Percentiles rank a stretch among this genome's conserved stretches.
phyloP scores from a whole-genome alignment of 2,888 invertebrate genomes.

The Volucella inanis region DNA sequence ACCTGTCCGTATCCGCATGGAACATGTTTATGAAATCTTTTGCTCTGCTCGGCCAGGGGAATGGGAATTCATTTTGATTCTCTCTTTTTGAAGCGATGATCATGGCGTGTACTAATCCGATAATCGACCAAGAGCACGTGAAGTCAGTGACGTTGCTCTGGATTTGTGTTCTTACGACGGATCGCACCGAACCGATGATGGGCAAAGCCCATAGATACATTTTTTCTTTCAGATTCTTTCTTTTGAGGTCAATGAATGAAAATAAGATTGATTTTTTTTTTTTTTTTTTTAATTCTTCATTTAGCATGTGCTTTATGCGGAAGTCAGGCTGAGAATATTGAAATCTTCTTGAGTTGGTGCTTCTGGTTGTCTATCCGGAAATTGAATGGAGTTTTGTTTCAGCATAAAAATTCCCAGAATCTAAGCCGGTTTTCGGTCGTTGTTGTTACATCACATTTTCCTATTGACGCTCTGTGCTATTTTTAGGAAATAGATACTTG shows the following conservation, averaged over 20 bases:
- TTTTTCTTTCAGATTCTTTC: too few species aligned
- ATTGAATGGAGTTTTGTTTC: constrained; percentile 4
- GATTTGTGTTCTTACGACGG: constrained; percentile 1
- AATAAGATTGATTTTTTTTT: constrained; percentile 52
- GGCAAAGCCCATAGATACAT: constrained; percentile 13
- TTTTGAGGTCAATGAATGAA: constrained; percentile 69
- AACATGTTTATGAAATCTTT: constrained; percentile 53
- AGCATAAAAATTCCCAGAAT: constrained; percentile 21
- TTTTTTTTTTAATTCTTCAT: constrained; percentile 19
- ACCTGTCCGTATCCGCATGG: constrained; percentile 68
- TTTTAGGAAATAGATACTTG: constrained; percentile 7
- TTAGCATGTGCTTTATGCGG: constrained; percentile 54
- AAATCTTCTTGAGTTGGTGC: constrained; percentile 44
- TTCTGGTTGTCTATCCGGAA: constrained; percentile 53
- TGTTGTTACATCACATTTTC: constrained; percentile 11
- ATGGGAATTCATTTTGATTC: constrained; percentile 42
- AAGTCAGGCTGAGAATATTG: constrained; percentile 62
- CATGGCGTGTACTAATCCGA: constrained; percentile 38
- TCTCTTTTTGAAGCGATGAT: constrained; percentile 10
- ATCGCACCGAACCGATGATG: not conserved
- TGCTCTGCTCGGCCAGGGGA: constrained; percentile 26
- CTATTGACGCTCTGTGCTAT: constrained; percentile 41
- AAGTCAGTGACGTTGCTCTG: constrained; percentile 49
- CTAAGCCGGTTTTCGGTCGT: constrained; percentile 1
- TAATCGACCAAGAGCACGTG: constrained; percentile 60